Conservation (phyloP, 1,140 invertebrate genomes). For the Drusus annulatus region DNA sequence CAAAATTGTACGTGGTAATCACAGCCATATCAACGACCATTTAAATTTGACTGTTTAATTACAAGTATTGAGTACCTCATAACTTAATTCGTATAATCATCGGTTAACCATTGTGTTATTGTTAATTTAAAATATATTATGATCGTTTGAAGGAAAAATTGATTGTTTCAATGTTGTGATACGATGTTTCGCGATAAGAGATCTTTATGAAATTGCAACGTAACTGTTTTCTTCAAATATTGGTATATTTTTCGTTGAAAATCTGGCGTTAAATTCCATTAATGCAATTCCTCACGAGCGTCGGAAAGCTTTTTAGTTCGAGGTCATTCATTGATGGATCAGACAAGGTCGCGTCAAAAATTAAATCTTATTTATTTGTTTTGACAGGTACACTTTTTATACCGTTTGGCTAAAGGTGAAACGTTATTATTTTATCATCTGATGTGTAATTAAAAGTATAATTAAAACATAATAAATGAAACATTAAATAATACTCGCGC, state of each 20-base stretch:
- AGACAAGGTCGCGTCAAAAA: conserved; percentile 29
- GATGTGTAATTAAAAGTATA: conserved; percentile 8
- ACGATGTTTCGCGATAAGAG: too few species aligned
- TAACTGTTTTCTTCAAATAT: too few species aligned
- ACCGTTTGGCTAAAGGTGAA: neutral
- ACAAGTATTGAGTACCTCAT: conserved; percentile 39
- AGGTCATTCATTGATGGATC: neutral
- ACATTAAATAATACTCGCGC: neutral
- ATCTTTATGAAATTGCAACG: too few species aligned
- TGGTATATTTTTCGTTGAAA: too few species aligned
- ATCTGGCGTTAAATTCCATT: too few species aligned
- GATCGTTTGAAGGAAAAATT: neutral
- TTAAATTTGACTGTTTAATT: conserved; percentile 30
- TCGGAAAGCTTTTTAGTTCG: conserved; percentile 16
- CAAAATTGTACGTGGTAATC: neutral
- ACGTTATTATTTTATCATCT: neutral
- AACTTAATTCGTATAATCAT: conserved; percentile 52
- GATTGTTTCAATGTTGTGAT: neutral
- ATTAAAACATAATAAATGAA: neutral
- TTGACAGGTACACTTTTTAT: conserved; percentile 8
- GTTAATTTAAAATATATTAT: neutral
- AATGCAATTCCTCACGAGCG: neutral
- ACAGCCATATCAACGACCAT: conserved; percentile 30
- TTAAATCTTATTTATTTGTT: conserved; percentile 4
- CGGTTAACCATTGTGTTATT: conserved; percentile 31